phyloP scores from a whole-genome alignment of 1,140 invertebrate genomes.

The Aphelenchoides avenae region DNA sequence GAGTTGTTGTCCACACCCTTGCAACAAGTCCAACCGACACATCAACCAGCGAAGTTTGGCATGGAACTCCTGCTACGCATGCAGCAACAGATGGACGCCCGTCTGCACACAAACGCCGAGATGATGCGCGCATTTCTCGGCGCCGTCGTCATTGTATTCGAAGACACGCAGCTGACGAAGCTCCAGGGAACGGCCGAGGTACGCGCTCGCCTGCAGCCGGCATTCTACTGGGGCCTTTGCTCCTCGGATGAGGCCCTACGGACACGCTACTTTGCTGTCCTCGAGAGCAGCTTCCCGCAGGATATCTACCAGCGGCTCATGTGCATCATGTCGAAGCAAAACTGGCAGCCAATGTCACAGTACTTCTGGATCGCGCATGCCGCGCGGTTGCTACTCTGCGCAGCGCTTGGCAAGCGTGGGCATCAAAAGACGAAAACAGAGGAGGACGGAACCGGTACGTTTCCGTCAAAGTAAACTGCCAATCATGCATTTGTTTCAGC shows the following conservation, averaged over 20 bases:
- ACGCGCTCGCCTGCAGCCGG: conserved; percentile 17
- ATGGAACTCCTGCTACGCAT: conserved; percentile 15
- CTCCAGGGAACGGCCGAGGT: too few species aligned
- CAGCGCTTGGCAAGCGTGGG: conserved; percentile 2
- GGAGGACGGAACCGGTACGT: too few species aligned
- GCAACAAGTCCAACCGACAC: too few species aligned
- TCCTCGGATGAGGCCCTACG: conserved; percentile 16
- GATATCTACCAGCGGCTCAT: conserved; percentile 18
- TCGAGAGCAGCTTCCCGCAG: conserved; percentile 24
- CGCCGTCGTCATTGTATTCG: conserved; percentile 15
- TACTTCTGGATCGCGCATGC: conserved; percentile 30
- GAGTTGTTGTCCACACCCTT: too few species aligned
- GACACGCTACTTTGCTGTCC: conserved; percentile 16
- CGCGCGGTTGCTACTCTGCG: conserved; percentile 28
- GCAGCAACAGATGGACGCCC: conserved; percentile 6
- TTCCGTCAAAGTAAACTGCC: too few species aligned
- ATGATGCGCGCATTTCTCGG: conserved; percentile 15
- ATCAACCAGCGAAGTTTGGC: conserved; percentile 11
- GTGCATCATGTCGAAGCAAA: conserved; percentile 21
- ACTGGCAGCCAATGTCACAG: conserved; percentile 27
- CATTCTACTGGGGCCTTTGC: conserved; percentile 27
- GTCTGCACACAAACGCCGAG: conserved; percentile 16
- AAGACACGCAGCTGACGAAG: conserved; percentile 17
- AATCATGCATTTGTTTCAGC: too few species aligned
- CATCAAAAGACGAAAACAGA: too few species aligned